Percentiles rank a stretch among this genome's conserved stretches.
These are phyloP conservation scores for Pluvianellus socialis DNA, from an alignment of 2,113 vertebrate species.

Conservation along the genomic window DNA sequence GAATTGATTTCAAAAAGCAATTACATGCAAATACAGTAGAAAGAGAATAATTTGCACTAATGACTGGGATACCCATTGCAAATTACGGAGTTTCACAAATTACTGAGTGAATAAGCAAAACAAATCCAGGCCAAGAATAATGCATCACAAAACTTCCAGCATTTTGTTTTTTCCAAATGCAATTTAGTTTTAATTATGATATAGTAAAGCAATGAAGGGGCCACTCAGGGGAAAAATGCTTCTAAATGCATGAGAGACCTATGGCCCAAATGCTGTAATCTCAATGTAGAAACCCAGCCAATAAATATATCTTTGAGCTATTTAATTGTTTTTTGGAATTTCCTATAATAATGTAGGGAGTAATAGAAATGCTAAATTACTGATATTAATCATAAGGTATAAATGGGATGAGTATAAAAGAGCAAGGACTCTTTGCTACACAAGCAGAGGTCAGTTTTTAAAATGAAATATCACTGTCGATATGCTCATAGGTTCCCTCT, in stretches of 20 bases:
- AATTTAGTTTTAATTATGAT: conserved; percentile 53
- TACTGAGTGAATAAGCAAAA: conserved; percentile 51
- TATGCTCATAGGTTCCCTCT: background rate
- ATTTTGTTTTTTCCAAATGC: conserved; percentile 15
- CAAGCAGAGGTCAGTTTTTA: conserved; percentile 18
- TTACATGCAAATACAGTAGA: conserved; percentile 63
- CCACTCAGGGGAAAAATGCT: background rate
- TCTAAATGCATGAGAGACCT: conserved; percentile 2
- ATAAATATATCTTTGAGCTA: background rate
- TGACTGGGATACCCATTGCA: conserved; percentile 62
- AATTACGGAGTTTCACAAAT: conserved; percentile 62
- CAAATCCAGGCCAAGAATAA: conserved; percentile 47
- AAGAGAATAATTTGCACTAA: conserved; percentile 62
- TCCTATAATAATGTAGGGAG: background rate
- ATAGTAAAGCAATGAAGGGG: conserved; percentile 15
- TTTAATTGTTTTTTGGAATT: conserved; percentile 9
- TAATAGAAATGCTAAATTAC: conserved; percentile 9
- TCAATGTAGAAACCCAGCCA: background rate
- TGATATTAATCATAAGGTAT: conserved; percentile 38
- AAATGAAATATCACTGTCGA: background rate
- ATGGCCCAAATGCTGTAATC: background rate
- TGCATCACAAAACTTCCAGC: conserved; percentile 9
- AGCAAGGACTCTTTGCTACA: background rate
- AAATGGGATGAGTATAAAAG: conserved; percentile 11
- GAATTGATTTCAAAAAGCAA: conserved; percentile 63